A percentile compares a stretch with the other conserved stretches of the same genome.
phyloP scores from a whole-genome alignment of 2,797 vertebrate species.

The Peromyscus melanophrys region DNA sequence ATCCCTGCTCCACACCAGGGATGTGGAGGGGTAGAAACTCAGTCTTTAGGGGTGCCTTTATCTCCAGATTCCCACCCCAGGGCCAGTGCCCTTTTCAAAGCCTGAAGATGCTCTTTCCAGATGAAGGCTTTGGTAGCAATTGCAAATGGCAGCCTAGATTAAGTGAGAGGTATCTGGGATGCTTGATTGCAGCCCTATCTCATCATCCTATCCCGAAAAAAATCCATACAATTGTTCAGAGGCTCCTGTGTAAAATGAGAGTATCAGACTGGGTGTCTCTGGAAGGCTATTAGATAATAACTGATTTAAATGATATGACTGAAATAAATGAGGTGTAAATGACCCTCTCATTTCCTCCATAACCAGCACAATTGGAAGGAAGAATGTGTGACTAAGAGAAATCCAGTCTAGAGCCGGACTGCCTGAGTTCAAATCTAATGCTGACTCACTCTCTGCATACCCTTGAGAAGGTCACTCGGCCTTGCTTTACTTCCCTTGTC shows the following conservation, averaged over 20 bases:
- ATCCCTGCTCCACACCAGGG: background rate
- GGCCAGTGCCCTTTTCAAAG: background rate
- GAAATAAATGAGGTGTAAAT: background rate
- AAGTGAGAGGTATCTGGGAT: background rate
- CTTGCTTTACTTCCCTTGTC: background rate
- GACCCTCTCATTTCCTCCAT: background rate
- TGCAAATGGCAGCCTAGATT: background rate
- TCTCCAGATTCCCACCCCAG: background rate
- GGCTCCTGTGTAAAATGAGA: conserved; percentile 1
- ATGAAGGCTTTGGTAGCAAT: background rate
- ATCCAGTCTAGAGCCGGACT: background rate
- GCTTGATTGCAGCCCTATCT: background rate
- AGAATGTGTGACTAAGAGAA: background rate
- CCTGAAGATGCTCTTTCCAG: background rate
- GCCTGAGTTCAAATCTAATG: background rate
- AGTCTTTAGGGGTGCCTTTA: background rate
- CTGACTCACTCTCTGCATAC: background rate
- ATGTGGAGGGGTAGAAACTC: background rate
- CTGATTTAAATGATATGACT: background rate
- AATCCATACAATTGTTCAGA: background rate
- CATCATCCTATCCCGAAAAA: background rate
- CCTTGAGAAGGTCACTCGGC: background rate
- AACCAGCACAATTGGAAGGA: background rate
- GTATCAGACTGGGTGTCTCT: background rate
- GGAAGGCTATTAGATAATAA: background rate